These are phyloP conservation scores for Marronus borbonicus DNA, from an alignment of 2,888 invertebrate genomes.

Conservation along the genomic window DNA sequence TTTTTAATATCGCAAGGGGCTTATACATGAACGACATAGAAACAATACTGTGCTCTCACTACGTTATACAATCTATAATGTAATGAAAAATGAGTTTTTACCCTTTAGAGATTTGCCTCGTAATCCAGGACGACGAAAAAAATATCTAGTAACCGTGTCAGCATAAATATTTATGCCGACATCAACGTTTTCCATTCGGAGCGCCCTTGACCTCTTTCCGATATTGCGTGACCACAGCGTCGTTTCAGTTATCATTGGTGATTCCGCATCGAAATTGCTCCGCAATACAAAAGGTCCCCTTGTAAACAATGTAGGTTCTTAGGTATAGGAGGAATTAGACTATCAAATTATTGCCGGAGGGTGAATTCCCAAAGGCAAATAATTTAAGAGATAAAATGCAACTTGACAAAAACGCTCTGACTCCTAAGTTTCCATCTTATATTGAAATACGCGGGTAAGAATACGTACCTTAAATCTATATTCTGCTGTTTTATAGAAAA, in stretches of 20 bases:
- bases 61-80: neutral
- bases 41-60: no score
- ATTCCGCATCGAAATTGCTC: conserved; percentile 26
- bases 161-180: conserved; percentile 51
- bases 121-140: conserved; percentile 13
- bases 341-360: conserved; percentile 60
- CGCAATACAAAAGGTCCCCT: conserved; percentile 32
- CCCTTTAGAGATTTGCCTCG: neutral
- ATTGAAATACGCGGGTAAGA: neutral
- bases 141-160: neutral
- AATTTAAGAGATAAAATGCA: conserved; percentile 34
- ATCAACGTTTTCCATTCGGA: conserved; percentile 32
- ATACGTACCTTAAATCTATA: neutral
- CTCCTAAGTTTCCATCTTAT: neutral
- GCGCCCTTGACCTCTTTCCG: conserved; percentile 5
- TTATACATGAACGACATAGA: no score
- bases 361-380: conserved; percentile 52
- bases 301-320: conserved; percentile 60
- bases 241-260: conserved; percentile 34
- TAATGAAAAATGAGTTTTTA: neutral
- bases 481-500: no score
- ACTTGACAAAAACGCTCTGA: conserved; percentile 15
- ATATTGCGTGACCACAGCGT: conserved; percentile 33
- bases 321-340: conserved; percentile 60
- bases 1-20: no score